Conservation (phyloP, 2,113 vertebrate genomes). For the Nesogale talazaci region DNA sequence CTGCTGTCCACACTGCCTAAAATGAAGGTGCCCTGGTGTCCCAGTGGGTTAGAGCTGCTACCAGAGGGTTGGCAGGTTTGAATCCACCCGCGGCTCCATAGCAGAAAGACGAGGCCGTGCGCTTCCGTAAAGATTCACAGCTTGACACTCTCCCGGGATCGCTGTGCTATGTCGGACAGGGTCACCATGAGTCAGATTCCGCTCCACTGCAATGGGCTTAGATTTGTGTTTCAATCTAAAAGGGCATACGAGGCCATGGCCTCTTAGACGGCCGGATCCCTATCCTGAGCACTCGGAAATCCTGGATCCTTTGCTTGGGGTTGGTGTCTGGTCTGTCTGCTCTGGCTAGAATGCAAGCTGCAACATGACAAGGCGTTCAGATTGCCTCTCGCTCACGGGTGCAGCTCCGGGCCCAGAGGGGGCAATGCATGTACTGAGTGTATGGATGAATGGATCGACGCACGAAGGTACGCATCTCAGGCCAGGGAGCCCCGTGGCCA, state of each 20-base stretch:
- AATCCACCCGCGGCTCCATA: background rate
- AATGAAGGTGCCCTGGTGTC: background rate
- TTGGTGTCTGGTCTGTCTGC: background rate
- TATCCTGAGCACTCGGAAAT: background rate
- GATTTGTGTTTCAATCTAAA: background rate
- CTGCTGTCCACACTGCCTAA: background rate
- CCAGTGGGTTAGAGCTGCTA: background rate
- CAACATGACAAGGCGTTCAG: background rate
- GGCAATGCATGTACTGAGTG: background rate
- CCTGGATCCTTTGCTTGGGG: conserved; percentile 28
- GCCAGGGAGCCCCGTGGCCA: conserved; percentile 11
- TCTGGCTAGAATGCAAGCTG: conserved; percentile 14
- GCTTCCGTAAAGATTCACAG: background rate
- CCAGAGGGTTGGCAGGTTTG: background rate
- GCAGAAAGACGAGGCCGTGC: background rate
- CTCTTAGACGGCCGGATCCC: conserved; percentile 14
- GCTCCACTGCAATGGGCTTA: background rate
- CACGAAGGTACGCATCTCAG: background rate
- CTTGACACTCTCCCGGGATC: background rate
- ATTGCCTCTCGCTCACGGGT: background rate
- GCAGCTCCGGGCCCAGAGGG: background rate
- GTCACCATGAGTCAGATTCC: background rate
- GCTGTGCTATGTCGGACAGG: background rate
- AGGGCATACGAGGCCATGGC: background rate
- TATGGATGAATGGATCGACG: conserved; percentile 19